Percentiles rank a stretch among this genome's conserved stretches.
These are phyloP conservation scores for Iselma pallidipennis DNA, from an alignment of 2,888 invertebrate species.

Conservation along the genomic window DNA sequence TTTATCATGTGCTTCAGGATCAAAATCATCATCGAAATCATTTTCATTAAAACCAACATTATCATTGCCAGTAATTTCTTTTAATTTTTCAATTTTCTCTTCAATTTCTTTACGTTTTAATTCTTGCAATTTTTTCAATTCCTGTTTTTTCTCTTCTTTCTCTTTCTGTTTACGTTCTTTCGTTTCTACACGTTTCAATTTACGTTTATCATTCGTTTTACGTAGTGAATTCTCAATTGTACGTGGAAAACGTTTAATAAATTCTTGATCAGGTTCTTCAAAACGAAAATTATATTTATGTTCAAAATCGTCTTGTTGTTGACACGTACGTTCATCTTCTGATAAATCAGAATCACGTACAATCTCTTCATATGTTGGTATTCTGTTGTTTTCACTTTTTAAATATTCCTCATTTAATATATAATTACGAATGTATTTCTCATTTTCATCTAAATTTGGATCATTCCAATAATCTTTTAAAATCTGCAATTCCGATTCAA, in stretches of 20 bases:
- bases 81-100: constrained; percentile 83
- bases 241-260: constrained; percentile 89
- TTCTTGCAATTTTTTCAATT: constrained; percentile 84
- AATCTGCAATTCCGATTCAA: constrained; percentile 69
- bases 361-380: constrained; percentile 69
- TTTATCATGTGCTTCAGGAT: constrained; percentile 84
- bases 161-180: constrained; percentile 77
- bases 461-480: constrained; percentile 84
- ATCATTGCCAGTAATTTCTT: constrained; percentile 85
- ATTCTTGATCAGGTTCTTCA: constrained; percentile 94
- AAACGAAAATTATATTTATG: constrained; percentile 94
- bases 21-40: constrained; percentile 89
- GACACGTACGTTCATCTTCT: constrained; percentile 79
- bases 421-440: constrained; percentile 91
- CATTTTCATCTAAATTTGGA: constrained; percentile 78
- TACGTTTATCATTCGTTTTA: constrained; percentile 76
- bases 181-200: constrained; percentile 75
- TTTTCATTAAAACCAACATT: constrained; percentile 67
- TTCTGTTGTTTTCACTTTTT: constrained; percentile 49
- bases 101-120: constrained; percentile 88
- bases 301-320: constrained; percentile 89
- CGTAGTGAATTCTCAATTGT: constrained; percentile 80
- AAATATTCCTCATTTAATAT: constrained; percentile 59
- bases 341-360: constrained; percentile 66
- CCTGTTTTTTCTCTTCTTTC: constrained; percentile 80